A percentile compares a stretch with the other conserved stretches of the same genome.
Conservation (phyloP, 2,113 vertebrate species). For the Eurystomus gularis region DNA sequence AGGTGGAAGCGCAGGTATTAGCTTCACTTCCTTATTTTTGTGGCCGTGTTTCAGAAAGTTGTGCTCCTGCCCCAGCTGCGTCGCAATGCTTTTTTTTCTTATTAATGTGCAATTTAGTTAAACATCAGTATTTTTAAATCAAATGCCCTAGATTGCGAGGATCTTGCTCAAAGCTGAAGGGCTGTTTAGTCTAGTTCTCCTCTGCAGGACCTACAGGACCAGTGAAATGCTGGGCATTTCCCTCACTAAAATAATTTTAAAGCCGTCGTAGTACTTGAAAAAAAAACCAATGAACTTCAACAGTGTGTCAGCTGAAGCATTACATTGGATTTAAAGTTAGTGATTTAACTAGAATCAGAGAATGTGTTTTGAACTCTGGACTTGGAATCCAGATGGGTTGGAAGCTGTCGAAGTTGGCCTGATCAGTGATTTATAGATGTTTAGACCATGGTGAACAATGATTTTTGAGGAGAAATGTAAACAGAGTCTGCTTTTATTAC, state of each 20-base stretch:
- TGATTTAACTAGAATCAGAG: neutral
- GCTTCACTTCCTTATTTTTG: neutral
- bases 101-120: accelerated
- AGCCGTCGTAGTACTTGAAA: neutral
- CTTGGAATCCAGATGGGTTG: neutral
- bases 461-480: neutral
- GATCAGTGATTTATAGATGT: neutral
- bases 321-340: neutral
- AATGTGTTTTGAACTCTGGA: neutral
- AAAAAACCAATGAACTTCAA: neutral
- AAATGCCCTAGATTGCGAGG: neutral
- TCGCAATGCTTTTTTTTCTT: neutral
- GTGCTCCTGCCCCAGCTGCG: neutral
- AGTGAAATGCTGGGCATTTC: neutral
- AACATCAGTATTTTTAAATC: neutral
- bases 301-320: accelerated
- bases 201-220: accelerated
- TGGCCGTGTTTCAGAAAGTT: neutral
- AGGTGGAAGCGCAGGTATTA: neutral
- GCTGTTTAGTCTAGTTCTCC: neutral
- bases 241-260: neutral
- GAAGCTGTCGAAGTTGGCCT: neutral
- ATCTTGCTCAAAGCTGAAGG: neutral
- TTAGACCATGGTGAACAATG: neutral
- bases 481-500: neutral